These are phyloP conservation scores for Pygmarrhopalites habei DNA, from an alignment of 1,140 invertebrate species.

Conservation along the genomic window DNA sequence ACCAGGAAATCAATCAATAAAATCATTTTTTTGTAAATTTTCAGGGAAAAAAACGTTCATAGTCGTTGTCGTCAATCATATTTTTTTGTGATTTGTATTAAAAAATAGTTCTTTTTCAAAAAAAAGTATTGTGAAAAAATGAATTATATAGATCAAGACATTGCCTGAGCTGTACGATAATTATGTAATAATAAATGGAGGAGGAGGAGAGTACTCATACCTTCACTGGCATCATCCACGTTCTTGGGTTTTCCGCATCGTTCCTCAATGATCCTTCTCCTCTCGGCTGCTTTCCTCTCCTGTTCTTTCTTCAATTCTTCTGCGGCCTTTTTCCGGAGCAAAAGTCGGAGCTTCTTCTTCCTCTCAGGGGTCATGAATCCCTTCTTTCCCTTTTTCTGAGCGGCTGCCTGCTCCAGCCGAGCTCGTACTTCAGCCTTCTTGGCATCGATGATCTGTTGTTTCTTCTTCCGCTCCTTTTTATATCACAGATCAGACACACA, in stretches of 20 bases:
- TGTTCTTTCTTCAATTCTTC: constrained; percentile 99
- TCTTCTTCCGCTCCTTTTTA: constrained; percentile 68
- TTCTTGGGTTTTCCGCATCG: constrained; percentile 84
- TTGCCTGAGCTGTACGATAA: not conserved
- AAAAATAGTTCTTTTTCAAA: too few relatives aligned
- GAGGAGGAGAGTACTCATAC: constrained; percentile 42
- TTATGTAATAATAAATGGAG: not conserved
- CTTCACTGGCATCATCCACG: constrained; percentile 84
- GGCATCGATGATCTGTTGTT: constrained; percentile 86
- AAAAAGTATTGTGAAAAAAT: not conserved
- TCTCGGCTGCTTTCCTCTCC: constrained; percentile 94
- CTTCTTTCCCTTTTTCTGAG: constrained; percentile 92
- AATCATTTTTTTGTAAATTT: too few relatives aligned
- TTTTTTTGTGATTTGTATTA: too few relatives aligned
- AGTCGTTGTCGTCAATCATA: too few relatives aligned
- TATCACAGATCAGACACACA: constrained; percentile 1
- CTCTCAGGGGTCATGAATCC: constrained; percentile 98
- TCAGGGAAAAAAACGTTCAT: too few relatives aligned
- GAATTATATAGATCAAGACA: not conserved
- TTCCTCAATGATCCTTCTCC: constrained; percentile 93
- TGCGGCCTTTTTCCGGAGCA: constrained; percentile 99
- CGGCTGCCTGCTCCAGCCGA: constrained; percentile 84
- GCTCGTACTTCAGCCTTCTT: constrained; percentile 85
- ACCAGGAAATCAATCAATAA: too few relatives aligned
- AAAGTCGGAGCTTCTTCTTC: constrained; percentile 95